These are phyloP conservation scores for Azemiops feae DNA, from an alignment of 2,113 vertebrate genomes.

Conservation along the genomic window DNA sequence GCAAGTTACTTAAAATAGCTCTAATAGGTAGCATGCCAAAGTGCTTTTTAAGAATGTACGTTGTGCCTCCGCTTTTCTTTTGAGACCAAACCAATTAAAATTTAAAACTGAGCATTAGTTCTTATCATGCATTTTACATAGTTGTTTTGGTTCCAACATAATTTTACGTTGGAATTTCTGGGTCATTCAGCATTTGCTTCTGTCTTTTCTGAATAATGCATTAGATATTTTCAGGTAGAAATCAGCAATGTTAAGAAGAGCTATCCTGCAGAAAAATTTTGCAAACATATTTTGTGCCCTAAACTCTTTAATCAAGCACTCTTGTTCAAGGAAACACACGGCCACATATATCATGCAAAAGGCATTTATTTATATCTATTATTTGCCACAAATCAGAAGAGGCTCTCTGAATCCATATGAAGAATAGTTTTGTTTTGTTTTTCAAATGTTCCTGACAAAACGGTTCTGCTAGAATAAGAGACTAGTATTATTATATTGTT, in stretches of 20 bases:
- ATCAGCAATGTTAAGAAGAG: slow-evolving; percentile 59
- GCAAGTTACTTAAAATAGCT: slow-evolving; percentile 49
- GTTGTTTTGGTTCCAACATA: slow-evolving; percentile 56
- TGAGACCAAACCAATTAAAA: slow-evolving; percentile 65
- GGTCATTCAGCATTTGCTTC: slow-evolving; percentile 53
- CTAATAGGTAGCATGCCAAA: slow-evolving; percentile 47
- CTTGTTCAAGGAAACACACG: slow-evolving; percentile 15
- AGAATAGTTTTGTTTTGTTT: slow-evolving; percentile 18
- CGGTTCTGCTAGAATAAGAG: background rate
- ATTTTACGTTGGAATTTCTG: slow-evolving; percentile 60
- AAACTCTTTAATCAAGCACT: slow-evolving; percentile 52
- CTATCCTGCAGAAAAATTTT: slow-evolving; percentile 53
- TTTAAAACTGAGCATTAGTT: slow-evolving; percentile 69
- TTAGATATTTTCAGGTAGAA: slow-evolving; percentile 51
- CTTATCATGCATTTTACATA: slow-evolving; percentile 73
- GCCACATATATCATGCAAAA: slow-evolving; percentile 23
- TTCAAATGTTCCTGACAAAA: background rate
- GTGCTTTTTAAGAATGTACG: slow-evolving; percentile 40
- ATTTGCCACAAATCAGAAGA: slow-evolving; percentile 15
- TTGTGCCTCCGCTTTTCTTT: slow-evolving; percentile 48
- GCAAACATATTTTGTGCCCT: slow-evolving; percentile 44
- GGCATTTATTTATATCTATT: slow-evolving; percentile 40
- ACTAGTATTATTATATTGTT: background rate
- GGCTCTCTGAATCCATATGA: slow-evolving; percentile 16
- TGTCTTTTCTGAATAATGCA: slow-evolving; percentile 65